These are phyloP conservation scores for Oncorhynchus mykiss DNA, from an alignment of 2,113 vertebrate species.

Conservation along the genomic window DNA sequence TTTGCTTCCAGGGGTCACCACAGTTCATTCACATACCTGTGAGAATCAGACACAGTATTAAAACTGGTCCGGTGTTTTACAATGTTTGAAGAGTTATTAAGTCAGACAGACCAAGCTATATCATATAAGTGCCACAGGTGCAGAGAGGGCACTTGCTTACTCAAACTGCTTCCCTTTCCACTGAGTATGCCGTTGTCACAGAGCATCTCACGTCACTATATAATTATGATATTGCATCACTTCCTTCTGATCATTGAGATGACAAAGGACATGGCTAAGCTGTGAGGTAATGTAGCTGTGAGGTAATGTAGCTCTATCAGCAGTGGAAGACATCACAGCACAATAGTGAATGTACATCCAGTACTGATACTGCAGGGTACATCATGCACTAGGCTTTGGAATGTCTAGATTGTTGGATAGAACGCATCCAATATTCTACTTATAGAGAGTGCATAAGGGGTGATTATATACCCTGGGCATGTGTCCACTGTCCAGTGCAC, in stretches of 20 bases:
- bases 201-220: constrained; percentile 48
- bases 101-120: constrained; percentile 14
- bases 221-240: constrained; percentile 46
- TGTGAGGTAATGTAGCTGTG: constrained; percentile 33
- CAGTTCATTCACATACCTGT: constrained; percentile 19
- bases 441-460: not conserved
- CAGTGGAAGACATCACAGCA: not conserved
- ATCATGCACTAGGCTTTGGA: not conserved
- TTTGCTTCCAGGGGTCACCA: constrained; percentile 3
- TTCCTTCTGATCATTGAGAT: not conserved
- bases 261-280: constrained; percentile 46
- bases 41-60: not conserved
- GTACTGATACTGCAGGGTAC: not conserved
- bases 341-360: not conserved
- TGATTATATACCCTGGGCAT: not conserved
- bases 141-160: constrained; percentile 31
- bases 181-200: not conserved
- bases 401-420: not conserved
- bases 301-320: constrained; percentile 17
- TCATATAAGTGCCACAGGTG: constrained; percentile 19
- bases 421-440: no score
- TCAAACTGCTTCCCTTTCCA: not conserved
- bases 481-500: not conserved
- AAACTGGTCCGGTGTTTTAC: not conserved
- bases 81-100: not conserved